These are phyloP conservation scores for Oryzias dopingdopingensis DNA, from an alignment of 2,797 vertebrate species.

Conservation along the genomic window DNA sequence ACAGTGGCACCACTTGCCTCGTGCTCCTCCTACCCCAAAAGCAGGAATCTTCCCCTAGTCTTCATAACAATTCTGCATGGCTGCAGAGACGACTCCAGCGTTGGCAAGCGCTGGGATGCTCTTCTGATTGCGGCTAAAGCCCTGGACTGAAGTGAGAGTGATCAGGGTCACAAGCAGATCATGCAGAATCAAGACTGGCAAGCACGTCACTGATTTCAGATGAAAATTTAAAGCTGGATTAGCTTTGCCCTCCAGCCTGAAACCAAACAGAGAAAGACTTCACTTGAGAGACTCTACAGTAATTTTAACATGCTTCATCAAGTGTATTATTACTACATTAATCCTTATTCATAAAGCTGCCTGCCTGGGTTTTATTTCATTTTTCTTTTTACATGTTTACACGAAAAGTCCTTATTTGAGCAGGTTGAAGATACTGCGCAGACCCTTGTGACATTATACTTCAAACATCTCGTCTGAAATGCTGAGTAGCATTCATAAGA, in stretches of 20 bases:
- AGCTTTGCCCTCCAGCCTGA: slow-evolving; percentile 6
- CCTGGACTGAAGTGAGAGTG: slow-evolving; percentile 14
- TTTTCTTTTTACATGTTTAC: too few species aligned
- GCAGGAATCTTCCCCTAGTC: slow-evolving; percentile 23
- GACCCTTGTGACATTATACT: too few species aligned
- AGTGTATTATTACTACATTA: too few species aligned
- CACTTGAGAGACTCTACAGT: too few species aligned
- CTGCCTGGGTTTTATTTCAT: too few species aligned
- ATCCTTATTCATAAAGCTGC: too few species aligned
- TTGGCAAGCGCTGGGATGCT: slow-evolving; percentile 46
- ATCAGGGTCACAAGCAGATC: slow-evolving; percentile 9
- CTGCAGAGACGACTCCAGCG: slow-evolving; percentile 38
- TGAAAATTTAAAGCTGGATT: slow-evolving; percentile 1
- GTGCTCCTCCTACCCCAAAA: neutral
- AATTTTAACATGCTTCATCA: too few species aligned
- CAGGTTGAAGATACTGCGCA: too few species aligned
- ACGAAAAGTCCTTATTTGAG: too few species aligned
- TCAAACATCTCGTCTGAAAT: too few species aligned
- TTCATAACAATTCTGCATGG: slow-evolving; percentile 53
- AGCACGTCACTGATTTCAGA: slow-evolving; percentile 16
- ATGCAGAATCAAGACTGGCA: slow-evolving; percentile 4
- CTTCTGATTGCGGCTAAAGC: slow-evolving; percentile 32
- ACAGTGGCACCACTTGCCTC: slow-evolving; percentile 3
- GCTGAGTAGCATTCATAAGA: too few species aligned
- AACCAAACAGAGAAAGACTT: neutral